These are phyloP conservation scores for Drosophila infuscata DNA, from an alignment of 2,888 invertebrate genomes.

Conservation along the genomic window DNA sequence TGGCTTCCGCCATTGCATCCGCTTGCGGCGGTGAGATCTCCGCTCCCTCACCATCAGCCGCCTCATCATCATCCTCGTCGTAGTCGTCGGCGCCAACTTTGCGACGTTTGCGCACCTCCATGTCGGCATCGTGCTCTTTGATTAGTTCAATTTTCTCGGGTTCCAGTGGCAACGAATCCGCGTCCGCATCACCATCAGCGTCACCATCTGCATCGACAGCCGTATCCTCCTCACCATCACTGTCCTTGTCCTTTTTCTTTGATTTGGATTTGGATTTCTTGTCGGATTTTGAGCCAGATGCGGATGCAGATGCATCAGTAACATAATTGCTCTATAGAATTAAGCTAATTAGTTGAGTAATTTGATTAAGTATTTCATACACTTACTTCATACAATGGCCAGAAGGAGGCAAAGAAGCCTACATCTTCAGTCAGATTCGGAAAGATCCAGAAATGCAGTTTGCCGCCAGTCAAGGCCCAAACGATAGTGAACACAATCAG, in stretches of 20 bases:
- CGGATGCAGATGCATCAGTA: conserved; percentile 86
- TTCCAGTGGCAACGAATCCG: conserved; percentile 78
- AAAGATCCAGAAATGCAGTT: conserved; percentile 98
- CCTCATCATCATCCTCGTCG: conserved; percentile 64
- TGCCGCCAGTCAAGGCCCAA: conserved; percentile 94
- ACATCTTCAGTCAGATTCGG: conserved; percentile 99
- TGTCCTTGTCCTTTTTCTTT: conserved; percentile 91
- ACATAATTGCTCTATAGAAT: conserved; percentile 90
- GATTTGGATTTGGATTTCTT: conserved; percentile 87
- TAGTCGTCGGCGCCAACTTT: conserved; percentile 70
- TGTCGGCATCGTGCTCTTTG: conserved; percentile 84
- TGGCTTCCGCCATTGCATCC: conserved; percentile 48
- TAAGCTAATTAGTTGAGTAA: not conserved
- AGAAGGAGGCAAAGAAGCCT: conserved; percentile 99
- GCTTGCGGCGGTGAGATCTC: conserved; percentile 3
- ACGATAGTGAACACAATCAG: conserved; percentile 96
- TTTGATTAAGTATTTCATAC: conserved; percentile 89
- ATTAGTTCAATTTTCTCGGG: conserved; percentile 83
- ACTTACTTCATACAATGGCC: conserved; percentile 95
- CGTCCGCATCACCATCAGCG: conserved; percentile 87
- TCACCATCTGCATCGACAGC: conserved; percentile 86
- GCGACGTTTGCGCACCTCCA: conserved; percentile 80
- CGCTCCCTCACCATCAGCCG: conserved; percentile 31
- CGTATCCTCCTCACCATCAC: conserved; percentile 89
- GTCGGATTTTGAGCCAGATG: conserved; percentile 85